Evolutionary conservation across 2,797 vertebrate genomes (phyloP), one percentile per base, ranked within the genome.

Genomic region (Discoglossus pictus): DNA sequence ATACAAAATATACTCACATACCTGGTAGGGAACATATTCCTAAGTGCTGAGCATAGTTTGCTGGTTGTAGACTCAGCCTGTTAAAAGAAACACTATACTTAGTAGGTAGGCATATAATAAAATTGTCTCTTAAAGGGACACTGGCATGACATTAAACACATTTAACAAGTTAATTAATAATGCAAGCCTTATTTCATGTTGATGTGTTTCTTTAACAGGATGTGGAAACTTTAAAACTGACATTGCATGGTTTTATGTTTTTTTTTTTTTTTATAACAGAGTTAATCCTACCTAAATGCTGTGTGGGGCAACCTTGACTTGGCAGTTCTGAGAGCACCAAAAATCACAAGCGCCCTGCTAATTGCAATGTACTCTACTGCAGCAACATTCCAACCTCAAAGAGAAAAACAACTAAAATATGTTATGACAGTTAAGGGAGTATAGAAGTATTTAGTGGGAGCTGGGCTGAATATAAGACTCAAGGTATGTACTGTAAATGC

Each of bases 11-110:
- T 38, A 2, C 4, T 20, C 43, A 73, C 81, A 71, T 79, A 96
- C 93, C 95, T 83, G 94, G 95, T 58, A 97, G 83, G 7, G 92
- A 86, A 78, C 92, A 94, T 40, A 96, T 86, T 42, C 94, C 95
- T 6, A 97, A 83, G 74, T 85, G 86, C 61, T 92, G 85, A 0
- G 90, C 88, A 53, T 83, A 86, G 16, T 90, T 90, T 36, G 86
- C 84, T 38, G 80, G 73, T 16, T 91, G 85, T 79, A 97, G 79
- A 34, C 91, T 78, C 39, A 97, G 75, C 94, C 96, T 97, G 42
- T 1, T 10, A 51, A 51, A 69, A 4, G 74, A 47, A 71, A 39
- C 42, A 20, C 16, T 3, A 36, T 15, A 16, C 1, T n/a, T 18
- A 1, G 25, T 44, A 36, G 62, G 16, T 0, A 3, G 25, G 4